Percentiles rank a stretch among this genome's conserved stretches.
Evolutionary conservation across 2,797 vertebrate species (phyloP).

Genomic region (Acrocephalus scirpaceus): DNA sequence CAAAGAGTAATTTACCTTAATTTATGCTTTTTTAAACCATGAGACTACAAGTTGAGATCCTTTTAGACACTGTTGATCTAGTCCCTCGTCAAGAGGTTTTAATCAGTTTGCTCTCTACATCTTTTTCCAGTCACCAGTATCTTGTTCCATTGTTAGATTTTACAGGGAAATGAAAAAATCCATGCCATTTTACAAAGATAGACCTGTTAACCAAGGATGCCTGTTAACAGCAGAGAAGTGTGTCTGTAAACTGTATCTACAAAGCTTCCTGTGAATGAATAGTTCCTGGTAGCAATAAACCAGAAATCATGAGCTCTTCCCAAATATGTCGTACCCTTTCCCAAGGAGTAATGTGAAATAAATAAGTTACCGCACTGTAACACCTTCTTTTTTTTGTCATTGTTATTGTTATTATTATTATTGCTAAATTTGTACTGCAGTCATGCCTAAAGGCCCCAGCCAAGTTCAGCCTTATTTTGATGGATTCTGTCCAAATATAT

Average conservation of each 20-base stretch:
- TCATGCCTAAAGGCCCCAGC: background rate
- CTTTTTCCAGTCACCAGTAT: background rate
- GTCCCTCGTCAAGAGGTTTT: background rate
- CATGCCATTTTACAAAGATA: background rate
- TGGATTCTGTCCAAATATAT: background rate
- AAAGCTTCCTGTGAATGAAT: background rate
- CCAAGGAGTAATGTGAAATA: background rate
- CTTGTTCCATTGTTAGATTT: background rate
- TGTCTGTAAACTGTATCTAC: background rate
- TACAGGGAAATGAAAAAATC: background rate
- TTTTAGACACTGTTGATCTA: constrained; percentile 18
- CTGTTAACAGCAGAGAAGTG: background rate
- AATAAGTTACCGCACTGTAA: background rate
- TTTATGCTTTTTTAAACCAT: constrained; percentile 32
- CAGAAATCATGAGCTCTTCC: background rate
- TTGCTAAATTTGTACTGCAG: background rate
- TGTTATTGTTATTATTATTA: background rate
- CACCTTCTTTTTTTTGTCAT: background rate
- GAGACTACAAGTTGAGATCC: background rate
- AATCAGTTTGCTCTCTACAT: background rate
- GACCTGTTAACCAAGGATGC: background rate
- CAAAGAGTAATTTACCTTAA: constrained; percentile 47
- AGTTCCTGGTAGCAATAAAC: background rate
- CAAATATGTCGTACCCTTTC: background rate
- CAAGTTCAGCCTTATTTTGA: background rate